phyloP scores from a whole-genome alignment of 2,113 vertebrate species.

The Xenus cinereus region DNA sequence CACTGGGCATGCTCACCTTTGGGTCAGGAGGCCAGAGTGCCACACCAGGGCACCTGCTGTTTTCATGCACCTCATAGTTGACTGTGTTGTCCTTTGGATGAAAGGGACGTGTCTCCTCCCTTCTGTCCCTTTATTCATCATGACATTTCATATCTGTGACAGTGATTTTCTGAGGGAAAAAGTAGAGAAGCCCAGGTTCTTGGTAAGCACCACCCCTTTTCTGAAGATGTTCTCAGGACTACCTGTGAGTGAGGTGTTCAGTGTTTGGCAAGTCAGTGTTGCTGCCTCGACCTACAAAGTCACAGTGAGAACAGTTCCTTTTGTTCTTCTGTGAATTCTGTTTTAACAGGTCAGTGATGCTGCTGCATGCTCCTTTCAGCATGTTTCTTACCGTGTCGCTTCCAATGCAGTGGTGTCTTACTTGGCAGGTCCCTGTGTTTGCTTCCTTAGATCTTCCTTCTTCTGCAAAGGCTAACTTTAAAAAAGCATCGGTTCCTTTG shows the following conservation, averaged over 20 bases:
- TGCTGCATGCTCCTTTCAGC: not conserved
- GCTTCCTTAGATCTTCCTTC: not conserved
- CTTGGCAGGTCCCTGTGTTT: not conserved
- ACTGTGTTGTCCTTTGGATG: not conserved
- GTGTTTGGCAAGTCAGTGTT: not conserved
- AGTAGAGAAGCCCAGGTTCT: not conserved
- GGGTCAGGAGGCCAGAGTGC: not conserved
- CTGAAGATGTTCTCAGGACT: not conserved
- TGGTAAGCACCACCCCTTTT: not conserved
- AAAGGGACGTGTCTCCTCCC: not conserved
- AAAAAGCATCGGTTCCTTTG: not conserved
- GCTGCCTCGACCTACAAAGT: not conserved
- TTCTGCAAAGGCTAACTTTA: not conserved
- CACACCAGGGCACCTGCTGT: not conserved
- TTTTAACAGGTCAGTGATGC: not conserved
- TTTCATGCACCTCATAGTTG: not conserved
- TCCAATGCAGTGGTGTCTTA: not conserved
- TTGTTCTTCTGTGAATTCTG: not conserved
- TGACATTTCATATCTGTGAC: not conserved
- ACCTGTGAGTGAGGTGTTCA: not conserved
- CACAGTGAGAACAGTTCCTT: not conserved
- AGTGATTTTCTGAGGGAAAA: not conserved
- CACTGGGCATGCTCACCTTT: not conserved
- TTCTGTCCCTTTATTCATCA: not conserved
- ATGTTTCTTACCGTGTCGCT: not conserved